Percentiles rank a stretch among this genome's conserved stretches.
Conservation (phyloP, 2,797 vertebrate species). For the Leptatherina wallacei region DNA sequence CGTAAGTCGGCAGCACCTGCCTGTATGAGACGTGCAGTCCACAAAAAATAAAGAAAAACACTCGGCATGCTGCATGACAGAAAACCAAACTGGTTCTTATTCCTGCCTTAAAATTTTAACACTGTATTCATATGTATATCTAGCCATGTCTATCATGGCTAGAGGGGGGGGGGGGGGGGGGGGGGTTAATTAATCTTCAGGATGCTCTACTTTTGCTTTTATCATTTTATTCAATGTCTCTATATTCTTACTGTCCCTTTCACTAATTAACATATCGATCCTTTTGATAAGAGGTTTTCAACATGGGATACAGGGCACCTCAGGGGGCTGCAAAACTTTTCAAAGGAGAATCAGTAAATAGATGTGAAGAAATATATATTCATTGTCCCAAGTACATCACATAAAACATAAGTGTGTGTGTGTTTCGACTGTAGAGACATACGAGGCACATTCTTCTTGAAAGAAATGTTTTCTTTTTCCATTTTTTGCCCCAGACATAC, state of each 20-base stretch:
- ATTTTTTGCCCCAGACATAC: no score
- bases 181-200: not conserved
- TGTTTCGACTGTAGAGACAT: no score
- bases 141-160: not conserved
- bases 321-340: not conserved
- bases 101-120: conserved; percentile 29
- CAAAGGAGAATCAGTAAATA: not conserved
- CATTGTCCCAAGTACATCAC: no score
- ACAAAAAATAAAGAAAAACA: conserved; percentile 22
- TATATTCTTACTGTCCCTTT: not conserved
- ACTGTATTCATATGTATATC: not conserved
- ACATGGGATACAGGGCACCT: not conserved
- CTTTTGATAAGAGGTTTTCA: not conserved
- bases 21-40: conserved; percentile 75
- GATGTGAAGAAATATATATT: not conserved
- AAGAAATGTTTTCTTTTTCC: no score
- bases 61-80: conserved; percentile 26
- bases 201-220: not conserved
- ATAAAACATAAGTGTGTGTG: not conserved
- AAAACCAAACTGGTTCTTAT: conserved; percentile 11
- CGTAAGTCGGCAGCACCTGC: conserved; percentile 97
- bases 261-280: not conserved
- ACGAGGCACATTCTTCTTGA: no score
- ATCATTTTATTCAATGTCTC: not conserved
- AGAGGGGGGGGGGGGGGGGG: no score